Percentiles rank a stretch among this genome's conserved stretches.
phyloP scores from a whole-genome alignment of 2,888 invertebrate genomes.

The Hydrotaea cyrtoneurina region DNA sequence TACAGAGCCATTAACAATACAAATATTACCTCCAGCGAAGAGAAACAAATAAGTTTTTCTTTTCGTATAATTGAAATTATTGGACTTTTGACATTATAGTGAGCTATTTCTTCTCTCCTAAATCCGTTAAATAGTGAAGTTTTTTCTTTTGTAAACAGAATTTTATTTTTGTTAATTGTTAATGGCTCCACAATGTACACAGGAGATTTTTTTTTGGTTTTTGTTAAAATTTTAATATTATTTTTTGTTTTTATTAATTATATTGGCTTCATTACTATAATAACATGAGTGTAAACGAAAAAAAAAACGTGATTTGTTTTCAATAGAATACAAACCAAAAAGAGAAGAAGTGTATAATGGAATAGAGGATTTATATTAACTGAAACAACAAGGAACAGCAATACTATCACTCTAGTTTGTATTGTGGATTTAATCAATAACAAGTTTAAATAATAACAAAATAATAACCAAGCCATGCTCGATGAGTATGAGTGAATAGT shows the following conservation, averaged over 20 bases:
- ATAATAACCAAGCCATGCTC: slow-evolving; percentile 72
- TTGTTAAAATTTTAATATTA: neutral
- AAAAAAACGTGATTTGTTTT: neutral
- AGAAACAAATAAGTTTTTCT: too few species aligned
- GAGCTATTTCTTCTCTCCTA: too few species aligned
- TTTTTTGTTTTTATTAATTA: slow-evolving; percentile 1
- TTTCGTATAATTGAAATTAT: too few species aligned
- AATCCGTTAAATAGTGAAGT: too few species aligned
- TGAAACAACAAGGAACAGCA: neutral
- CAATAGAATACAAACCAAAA: slow-evolving; percentile 1
- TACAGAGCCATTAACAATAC: neutral
- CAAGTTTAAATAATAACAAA: neutral
- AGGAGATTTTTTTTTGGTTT: too few species aligned
- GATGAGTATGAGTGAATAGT: slow-evolving; percentile 63
- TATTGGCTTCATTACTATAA: slow-evolving; percentile 1
- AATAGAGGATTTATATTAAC: slow-evolving; percentile 8
- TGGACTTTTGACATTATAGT: too few species aligned
- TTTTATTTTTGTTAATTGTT: too few species aligned
- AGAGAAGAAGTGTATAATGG: neutral
- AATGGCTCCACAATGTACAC: neutral
- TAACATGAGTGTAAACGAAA: neutral
- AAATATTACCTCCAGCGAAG: too few species aligned
- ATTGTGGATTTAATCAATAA: neutral
- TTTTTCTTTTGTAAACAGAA: too few species aligned
- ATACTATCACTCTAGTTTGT: slow-evolving; percentile 42